A percentile compares a stretch with the other conserved stretches of the same genome.
These are phyloP conservation scores for Gambusia affinis DNA, from an alignment of 2,113 vertebrate species.

Conservation along the genomic window DNA sequence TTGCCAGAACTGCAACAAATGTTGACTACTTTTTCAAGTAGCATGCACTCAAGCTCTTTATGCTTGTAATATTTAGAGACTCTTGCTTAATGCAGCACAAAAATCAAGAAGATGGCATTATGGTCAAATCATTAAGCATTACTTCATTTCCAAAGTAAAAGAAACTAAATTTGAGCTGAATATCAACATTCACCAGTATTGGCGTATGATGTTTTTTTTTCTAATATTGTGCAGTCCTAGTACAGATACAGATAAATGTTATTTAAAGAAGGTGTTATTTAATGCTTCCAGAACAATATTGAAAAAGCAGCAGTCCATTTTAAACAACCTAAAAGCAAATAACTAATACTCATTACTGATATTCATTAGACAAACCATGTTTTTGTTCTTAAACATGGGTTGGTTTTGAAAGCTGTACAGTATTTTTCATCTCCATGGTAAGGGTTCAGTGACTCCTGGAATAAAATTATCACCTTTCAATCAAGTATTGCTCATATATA, in stretches of 20 bases:
- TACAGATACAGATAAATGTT: slow-evolving; percentile 49
- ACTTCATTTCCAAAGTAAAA: too few relatives aligned
- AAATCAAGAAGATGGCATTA: too few relatives aligned
- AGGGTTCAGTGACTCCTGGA: slow-evolving; percentile 34
- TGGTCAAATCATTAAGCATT: too few relatives aligned
- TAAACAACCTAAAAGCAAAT: slow-evolving; percentile 49
- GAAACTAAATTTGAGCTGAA: too few relatives aligned
- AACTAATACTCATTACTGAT: slow-evolving; percentile 8
- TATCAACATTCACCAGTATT: too few relatives aligned
- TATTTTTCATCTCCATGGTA: slow-evolving; percentile 16
- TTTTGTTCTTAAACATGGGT: not conserved
- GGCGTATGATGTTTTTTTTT: too few relatives aligned
- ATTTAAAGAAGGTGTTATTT: slow-evolving; percentile 32
- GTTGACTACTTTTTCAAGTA: too few relatives aligned
- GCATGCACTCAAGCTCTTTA: too few relatives aligned
- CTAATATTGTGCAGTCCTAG: not conserved
- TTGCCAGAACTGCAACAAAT: too few relatives aligned
- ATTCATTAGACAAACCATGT: slow-evolving; percentile 8
- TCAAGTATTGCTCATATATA: slow-evolving; percentile 76
- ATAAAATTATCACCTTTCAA: slow-evolving; percentile 39
- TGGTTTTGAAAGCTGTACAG: slow-evolving; percentile 34
- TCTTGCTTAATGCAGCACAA: too few relatives aligned
- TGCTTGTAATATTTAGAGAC: too few relatives aligned
- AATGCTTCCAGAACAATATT: slow-evolving; percentile 56
- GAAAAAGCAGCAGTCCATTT: slow-evolving; percentile 48